Conservation (phyloP, 2,888 invertebrate genomes). For the Mylabris sibirica region DNA sequence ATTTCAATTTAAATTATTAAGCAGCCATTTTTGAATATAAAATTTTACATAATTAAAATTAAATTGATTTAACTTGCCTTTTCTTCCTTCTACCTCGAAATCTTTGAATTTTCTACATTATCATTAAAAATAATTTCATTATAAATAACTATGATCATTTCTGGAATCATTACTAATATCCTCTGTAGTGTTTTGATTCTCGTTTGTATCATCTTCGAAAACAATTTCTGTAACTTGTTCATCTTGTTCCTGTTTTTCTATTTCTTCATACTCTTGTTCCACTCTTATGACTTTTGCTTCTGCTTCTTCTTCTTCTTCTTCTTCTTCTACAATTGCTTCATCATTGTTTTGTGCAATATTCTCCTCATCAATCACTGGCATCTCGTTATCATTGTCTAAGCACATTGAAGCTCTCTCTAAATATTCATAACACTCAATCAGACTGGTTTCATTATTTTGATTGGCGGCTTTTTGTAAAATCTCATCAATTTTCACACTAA, state of each 20-base stretch:
- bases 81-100: not conserved
- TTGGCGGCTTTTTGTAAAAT: not conserved
- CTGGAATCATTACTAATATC: constrained; percentile 5
- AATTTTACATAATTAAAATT: not conserved
- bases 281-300: not conserved
- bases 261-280: not conserved
- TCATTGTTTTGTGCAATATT: not conserved
- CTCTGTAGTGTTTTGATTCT: not conserved
- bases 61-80: not conserved
- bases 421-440: constrained; percentile 1
- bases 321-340: not conserved
- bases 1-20: too few relatives aligned
- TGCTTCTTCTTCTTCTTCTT: not conserved
- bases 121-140: not conserved
- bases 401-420: not conserved
- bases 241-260: not conserved
- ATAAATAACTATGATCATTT: constrained; percentile 5
- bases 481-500: not conserved
- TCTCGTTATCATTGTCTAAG: not conserved
- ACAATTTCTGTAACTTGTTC: not conserved
- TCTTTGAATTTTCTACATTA: not conserved
- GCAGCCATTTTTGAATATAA: too few relatives aligned
- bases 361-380: not conserved
- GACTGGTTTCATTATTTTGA: not conserved
- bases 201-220: not conserved